Base-by-base conservation (phyloP, 2,113 vertebrate species). In the Camelus bactrianus region DNA sequence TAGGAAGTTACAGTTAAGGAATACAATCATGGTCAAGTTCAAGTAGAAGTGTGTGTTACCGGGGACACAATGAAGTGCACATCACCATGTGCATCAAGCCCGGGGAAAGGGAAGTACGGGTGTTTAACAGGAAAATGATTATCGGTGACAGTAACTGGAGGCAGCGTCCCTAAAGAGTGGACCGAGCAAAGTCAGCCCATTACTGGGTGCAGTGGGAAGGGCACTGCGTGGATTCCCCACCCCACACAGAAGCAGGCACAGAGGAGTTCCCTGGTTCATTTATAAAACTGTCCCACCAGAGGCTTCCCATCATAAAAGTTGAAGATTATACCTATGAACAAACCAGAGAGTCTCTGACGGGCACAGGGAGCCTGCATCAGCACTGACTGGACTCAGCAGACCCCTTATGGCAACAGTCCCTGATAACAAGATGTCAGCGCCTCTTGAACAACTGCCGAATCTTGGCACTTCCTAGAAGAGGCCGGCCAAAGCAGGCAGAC, bases 141-240 rank as follows among this genome's bases (percentile, higher is more conserved):
- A 1, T 19, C 3, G 3, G 56, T 9, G 4, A 24, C 75, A 95
- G 75, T 3, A 62, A 24, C 0, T 30, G 6, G 35, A 93, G 79
- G 32, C n/a, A 60, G 16, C 20, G 15, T 48, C 46, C 84, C 90
- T 60, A 8, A 72, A 30, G 14, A 73, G 17, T 14, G 2, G 35
- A 42, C 46, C 91, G 14, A 64, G 30, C 22, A 26, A 86, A 77
- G 56, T 15, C 20, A 46, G 76, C 26, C 56, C 9, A 1, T 22
- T 77, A n/a, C 13, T 12, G 17, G 73, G 15, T 4, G 1, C 5
- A 30, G 17, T 0, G 1, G 17, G 8, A 24, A 22, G 0, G 1
- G 17, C 1, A 11, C 2, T 32, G 6, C 2, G 32, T 6, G 50
- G 54, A 19, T 42, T 6, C 20, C 14, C 22, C 56, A 64, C 0